Percentiles rank a stretch among this genome's conserved stretches.
phyloP scores from a whole-genome alignment of 2,113 vertebrate species.

The Trichechus manatus region DNA sequence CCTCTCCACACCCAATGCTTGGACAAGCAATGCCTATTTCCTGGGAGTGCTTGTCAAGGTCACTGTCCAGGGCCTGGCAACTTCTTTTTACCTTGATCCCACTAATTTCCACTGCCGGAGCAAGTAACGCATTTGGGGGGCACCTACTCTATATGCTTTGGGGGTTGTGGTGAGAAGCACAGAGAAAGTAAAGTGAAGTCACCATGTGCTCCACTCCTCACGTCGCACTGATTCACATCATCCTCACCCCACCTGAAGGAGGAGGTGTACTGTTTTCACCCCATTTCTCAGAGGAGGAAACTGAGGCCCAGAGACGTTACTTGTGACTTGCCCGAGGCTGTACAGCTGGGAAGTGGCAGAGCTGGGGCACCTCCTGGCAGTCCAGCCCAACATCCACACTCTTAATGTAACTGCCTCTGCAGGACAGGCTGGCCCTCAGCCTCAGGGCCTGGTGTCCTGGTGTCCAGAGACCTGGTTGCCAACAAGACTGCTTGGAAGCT shows the following conservation, averaged over 20 bases:
- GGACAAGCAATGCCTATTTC: background rate
- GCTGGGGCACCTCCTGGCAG: rapidly evolving
- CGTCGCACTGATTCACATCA: too few species aligned
- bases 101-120: background rate
- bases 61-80: background rate
- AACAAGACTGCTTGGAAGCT: background rate
- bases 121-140: background rate
- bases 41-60: background rate
- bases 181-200: background rate
- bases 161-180: rapidly evolving
- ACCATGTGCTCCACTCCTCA: rapidly evolving
- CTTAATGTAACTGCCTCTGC: rapidly evolving
- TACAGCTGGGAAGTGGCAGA: background rate
- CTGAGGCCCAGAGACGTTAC: background rate
- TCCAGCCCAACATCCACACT: rapidly evolving
- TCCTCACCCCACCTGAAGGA: background rate
- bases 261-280: background rate
- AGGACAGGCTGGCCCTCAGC: background rate
- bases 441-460: background rate
- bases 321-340: background rate
- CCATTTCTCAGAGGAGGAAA: background rate
- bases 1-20: rapidly evolving
- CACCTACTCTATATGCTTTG: rapidly evolving
- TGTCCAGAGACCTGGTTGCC: background rate
- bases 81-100: background rate